Conservation (phyloP, 2,888 invertebrate species). For the Stegana nigrithorax region DNA sequence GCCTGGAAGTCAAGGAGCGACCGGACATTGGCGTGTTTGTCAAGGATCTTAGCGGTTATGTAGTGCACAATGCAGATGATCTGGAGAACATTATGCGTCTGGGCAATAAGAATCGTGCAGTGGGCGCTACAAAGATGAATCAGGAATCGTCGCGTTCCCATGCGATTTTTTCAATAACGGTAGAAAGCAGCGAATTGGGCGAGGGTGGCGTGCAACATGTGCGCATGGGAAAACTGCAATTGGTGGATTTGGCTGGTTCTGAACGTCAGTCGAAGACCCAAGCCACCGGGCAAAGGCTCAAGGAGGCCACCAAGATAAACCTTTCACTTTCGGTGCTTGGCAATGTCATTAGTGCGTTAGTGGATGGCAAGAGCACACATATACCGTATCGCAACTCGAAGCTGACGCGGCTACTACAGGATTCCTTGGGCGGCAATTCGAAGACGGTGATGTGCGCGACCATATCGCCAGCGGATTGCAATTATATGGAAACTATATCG, state of each 20-base stretch:
- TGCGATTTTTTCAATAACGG: constrained; percentile 97
- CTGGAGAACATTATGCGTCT: constrained; percentile 94
- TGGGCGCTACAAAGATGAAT: constrained; percentile 97
- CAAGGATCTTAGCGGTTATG: constrained; percentile 95
- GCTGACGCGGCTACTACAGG: constrained; percentile 92
- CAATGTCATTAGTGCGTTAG: constrained; percentile 97
- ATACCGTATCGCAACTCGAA: constrained; percentile 99
- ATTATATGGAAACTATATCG: constrained; percentile 97
- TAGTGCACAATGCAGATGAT: constrained; percentile 97
- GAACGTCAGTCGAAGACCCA: constrained; percentile 98
- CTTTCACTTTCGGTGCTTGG: constrained; percentile 96
- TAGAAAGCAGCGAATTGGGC: constrained; percentile 91
- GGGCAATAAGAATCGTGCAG: constrained; percentile 93
- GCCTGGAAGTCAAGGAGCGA: constrained; percentile 93
- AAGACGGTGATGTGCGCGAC: constrained; percentile 98
- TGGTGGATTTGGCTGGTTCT: constrained; percentile 98
- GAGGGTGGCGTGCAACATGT: constrained; percentile 87
- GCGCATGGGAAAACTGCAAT: constrained; percentile 94
- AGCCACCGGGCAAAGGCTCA: constrained; percentile 89
- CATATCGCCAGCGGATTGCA: constrained; percentile 94
- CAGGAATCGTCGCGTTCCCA: constrained; percentile 96
- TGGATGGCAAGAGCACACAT: constrained; percentile 96
- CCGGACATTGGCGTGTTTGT: constrained; percentile 97
- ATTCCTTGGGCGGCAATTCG: constrained; percentile 96
- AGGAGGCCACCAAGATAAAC: constrained; percentile 98